phyloP scores from a whole-genome alignment of 1,140 invertebrate genomes.

The Myzus persicae region DNA sequence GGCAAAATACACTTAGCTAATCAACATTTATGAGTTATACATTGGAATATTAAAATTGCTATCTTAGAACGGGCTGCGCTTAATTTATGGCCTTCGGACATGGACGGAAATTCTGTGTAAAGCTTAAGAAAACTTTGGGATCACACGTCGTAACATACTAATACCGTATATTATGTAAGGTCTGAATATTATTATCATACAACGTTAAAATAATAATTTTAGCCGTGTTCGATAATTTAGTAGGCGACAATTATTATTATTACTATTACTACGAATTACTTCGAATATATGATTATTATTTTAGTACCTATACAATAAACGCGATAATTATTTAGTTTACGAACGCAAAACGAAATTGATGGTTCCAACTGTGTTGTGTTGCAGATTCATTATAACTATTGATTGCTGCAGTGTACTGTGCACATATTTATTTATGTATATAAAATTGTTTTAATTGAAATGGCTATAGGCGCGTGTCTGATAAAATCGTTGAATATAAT shows the following conservation, averaged over 20 bases:
- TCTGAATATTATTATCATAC: neutral
- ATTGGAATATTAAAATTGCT: slow-evolving; percentile 34
- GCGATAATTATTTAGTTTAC: slow-evolving; percentile 1
- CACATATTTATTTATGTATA: neutral
- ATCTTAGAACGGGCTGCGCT: neutral
- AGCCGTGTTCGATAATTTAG: neutral
- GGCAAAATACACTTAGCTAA: slow-evolving; percentile 28
- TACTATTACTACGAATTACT: neutral
- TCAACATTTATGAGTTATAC: neutral
- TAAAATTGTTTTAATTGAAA: neutral
- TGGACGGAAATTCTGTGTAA: neutral
- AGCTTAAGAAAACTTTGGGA: neutral
- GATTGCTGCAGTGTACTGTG: neutral
- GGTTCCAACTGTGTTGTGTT: neutral
- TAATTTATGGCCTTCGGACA: neutral
- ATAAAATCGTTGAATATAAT: neutral
- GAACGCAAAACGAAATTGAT: neutral
- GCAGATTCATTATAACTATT: neutral
- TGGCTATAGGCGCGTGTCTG: neutral
- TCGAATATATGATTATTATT: neutral
- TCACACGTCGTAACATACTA: neutral
- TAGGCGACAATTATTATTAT: neutral
- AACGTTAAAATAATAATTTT: neutral
- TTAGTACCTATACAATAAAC: neutral
- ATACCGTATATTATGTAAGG: neutral